phyloP scores from a whole-genome alignment of 2,113 vertebrate genomes.

The Chaenogobius annularis region DNA sequence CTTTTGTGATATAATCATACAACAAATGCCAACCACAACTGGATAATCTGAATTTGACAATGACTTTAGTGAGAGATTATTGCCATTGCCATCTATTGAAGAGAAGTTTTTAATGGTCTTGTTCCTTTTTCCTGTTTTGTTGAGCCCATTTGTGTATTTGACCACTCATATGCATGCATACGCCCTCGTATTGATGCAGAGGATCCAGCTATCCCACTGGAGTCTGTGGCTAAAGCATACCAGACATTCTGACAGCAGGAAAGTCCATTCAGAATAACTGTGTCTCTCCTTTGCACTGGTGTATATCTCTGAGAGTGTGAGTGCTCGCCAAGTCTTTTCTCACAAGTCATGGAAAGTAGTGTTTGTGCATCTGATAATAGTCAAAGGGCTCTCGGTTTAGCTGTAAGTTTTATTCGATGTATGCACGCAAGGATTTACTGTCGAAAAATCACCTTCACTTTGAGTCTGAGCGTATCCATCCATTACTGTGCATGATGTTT shows the following conservation, averaged over 20 bases:
- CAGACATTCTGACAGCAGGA: conserved; percentile 84
- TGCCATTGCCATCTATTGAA: not conserved
- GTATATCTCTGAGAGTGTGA: conserved; percentile 32
- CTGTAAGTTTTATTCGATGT: conserved; percentile 14
- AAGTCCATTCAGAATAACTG: conserved; percentile 74
- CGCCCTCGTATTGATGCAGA: conserved; percentile 62
- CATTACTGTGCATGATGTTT: conserved; percentile 42
- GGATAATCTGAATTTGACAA: not conserved
- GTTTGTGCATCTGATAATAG: conserved; percentile 58
- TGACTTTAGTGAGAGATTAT: not conserved
- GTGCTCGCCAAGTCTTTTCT: conserved; percentile 46
- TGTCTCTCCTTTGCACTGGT: conserved; percentile 47
- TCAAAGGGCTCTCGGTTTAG: conserved; percentile 62
- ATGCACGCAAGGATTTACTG: conserved; percentile 6
- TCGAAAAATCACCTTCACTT: conserved; percentile 1
- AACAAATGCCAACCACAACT: not conserved
- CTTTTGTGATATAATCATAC: not conserved
- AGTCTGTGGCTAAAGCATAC: conserved; percentile 83
- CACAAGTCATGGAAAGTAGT: conserved; percentile 58
- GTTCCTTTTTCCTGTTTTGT: conserved; percentile 24
- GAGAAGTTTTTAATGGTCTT: not conserved
- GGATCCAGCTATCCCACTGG: conserved; percentile 79
- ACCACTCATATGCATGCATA: conserved; percentile 37
- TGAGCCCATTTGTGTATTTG: conserved; percentile 1
- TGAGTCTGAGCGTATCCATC: conserved; percentile 20